These are phyloP conservation scores for Brachionichthys hirsutus DNA, from an alignment of 2,113 vertebrate genomes.

Conservation along the genomic window DNA sequence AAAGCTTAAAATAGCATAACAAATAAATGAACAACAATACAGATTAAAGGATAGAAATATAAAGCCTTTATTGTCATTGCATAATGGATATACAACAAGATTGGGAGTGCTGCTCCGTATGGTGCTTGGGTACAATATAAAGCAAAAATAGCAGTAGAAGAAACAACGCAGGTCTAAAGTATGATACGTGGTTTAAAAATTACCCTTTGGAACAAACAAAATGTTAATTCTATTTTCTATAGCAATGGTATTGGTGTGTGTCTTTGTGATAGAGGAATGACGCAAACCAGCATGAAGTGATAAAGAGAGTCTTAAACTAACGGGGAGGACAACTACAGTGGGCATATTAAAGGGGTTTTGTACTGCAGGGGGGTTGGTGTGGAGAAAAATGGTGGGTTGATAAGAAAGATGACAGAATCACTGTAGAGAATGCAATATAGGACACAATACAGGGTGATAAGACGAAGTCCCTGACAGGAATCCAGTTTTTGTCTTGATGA, in stretches of 20 bases:
- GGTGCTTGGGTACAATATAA: no score
- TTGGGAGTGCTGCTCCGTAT: no score
- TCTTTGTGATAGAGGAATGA: slow-evolving; percentile 7
- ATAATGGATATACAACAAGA: no score
- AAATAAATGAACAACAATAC: slow-evolving; percentile 6
- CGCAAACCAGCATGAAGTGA: slow-evolving; percentile 21
- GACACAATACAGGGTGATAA: slow-evolving; percentile 10
- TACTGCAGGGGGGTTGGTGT: slow-evolving; percentile 28
- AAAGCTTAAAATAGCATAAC: slow-evolving; percentile 12
- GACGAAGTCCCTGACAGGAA: slow-evolving; percentile 18
- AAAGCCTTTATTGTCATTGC: no score
- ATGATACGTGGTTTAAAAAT: slow-evolving; percentile 18
- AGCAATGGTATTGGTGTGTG: slow-evolving; percentile 11
- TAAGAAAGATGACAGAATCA: slow-evolving; percentile 32
- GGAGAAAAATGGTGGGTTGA: slow-evolving; percentile 21
- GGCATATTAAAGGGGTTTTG: slow-evolving; percentile 27
- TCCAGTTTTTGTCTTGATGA: slow-evolving; percentile 31
- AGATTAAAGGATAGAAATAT: no score
- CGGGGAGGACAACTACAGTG: slow-evolving; percentile 12
- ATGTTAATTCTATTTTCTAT: slow-evolving; percentile 21
- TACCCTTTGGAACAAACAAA: slow-evolving; percentile 16
- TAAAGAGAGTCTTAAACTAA: slow-evolving; percentile 34
- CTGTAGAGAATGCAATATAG: slow-evolving; percentile 10
- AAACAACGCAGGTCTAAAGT: no score
- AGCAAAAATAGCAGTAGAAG: no score